Evolutionary conservation across 2,113 vertebrate species (phyloP).

Genomic region (Smithornis capensis): DNA sequence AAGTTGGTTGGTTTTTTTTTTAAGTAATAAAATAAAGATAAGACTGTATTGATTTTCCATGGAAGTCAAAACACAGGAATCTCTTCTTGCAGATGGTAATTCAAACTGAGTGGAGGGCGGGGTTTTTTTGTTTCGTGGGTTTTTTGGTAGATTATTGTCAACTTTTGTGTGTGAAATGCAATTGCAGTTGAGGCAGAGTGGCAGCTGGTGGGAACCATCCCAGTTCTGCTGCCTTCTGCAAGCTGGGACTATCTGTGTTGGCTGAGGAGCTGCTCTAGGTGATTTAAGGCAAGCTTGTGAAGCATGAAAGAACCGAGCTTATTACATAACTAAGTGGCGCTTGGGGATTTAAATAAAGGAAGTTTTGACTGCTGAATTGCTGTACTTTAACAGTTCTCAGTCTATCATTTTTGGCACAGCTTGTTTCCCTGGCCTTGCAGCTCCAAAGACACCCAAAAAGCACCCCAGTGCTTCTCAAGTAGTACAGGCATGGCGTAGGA

Average conservation of each 20-base stretch:
- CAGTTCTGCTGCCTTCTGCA: neutral
- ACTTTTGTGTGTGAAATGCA: conserved; percentile 26
- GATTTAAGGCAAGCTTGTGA: neutral
- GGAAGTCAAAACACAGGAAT: conserved; percentile 30
- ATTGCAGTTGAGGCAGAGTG: neutral
- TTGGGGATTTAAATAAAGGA: conserved; percentile 71
- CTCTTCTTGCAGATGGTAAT: conserved; percentile 36
- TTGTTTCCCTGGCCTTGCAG: neutral
- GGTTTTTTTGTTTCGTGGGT: neutral
- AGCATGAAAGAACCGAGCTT: conserved; percentile 39
- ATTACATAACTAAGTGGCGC: conserved; percentile 52
- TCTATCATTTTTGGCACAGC: conserved; percentile 70
- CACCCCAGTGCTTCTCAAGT: neutral
- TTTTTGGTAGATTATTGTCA: conserved; percentile 1
- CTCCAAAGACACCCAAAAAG: conserved; percentile 26
- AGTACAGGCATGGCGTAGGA: neutral
- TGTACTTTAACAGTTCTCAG: conserved; percentile 45
- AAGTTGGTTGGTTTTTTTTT: conserved; percentile 42
- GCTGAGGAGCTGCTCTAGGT: conserved; percentile 43
- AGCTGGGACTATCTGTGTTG: neutral
- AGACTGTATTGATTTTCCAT: conserved; percentile 59
- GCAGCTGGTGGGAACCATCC: conserved; percentile 29
- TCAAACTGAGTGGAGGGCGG: neutral
- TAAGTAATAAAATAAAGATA: conserved; percentile 65
- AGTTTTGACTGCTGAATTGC: conserved; percentile 68